phyloP scores from a whole-genome alignment of 2,888 invertebrate genomes.

The Seladonia tumulorum region DNA sequence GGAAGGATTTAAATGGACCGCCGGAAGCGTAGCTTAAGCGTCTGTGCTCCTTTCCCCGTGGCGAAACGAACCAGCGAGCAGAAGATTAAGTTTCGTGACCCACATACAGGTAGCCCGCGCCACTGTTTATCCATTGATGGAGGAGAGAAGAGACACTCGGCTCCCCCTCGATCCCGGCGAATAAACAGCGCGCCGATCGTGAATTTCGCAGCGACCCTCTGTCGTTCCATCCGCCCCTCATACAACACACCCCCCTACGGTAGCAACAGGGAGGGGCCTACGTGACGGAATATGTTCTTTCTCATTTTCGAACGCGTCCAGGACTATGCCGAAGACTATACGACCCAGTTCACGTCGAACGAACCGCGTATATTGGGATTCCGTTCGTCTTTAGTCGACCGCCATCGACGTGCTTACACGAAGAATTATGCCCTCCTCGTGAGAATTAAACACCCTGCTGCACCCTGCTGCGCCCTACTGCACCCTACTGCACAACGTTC shows the following conservation, averaged over 20 bases:
- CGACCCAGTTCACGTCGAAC: constrained; percentile 65
- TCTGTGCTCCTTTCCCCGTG: not conserved
- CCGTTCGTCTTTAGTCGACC: constrained; percentile 65
- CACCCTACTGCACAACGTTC: not conserved
- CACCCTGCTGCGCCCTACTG: not conserved
- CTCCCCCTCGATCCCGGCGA: not conserved
- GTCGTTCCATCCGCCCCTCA: not conserved
- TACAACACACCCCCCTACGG: not conserved
- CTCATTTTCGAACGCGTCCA: constrained; percentile 28
- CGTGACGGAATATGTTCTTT: constrained; percentile 54
- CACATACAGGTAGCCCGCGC: constrained; percentile 6
- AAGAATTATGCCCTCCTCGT: constrained; percentile 53
- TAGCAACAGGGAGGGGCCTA: not conserved
- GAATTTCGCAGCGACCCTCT: constrained; percentile 34
- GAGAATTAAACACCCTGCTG: constrained; percentile 41
- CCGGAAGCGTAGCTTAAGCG: constrained; percentile 11
- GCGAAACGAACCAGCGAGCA: constrained; percentile 5
- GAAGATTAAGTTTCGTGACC: constrained; percentile 22
- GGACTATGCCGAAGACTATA: constrained; percentile 22
- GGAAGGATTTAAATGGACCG: constrained; percentile 15
- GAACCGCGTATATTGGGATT: constrained; percentile 59
- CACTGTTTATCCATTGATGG: constrained; percentile 20
- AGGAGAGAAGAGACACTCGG: not conserved
- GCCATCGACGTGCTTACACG: constrained; percentile 61
- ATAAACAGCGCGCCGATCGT: not conserved